Percentiles rank a stretch among this genome's conserved stretches.
phyloP scores from a whole-genome alignment of 2,113 vertebrate genomes.

The Mustela lutreola region DNA sequence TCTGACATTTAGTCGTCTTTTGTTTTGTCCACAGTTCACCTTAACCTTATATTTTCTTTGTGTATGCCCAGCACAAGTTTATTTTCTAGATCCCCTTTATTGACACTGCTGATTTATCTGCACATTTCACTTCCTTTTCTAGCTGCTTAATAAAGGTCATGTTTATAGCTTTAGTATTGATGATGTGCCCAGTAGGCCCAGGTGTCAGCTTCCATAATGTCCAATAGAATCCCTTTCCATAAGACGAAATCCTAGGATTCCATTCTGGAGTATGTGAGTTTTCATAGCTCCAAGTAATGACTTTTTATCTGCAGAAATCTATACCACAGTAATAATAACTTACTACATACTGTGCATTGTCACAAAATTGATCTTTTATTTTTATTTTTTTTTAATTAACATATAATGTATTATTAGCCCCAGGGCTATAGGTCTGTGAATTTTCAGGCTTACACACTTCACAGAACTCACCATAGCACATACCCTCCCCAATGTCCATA shows the following conservation, averaged over 20 bases:
- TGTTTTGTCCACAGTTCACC: conserved; percentile 29
- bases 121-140: conserved; percentile 62
- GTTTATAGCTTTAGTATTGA: conserved; percentile 57
- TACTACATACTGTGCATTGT: not conserved
- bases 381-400: too few relatives aligned
- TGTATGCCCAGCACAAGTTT: conserved; percentile 27
- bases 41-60: conserved; percentile 72
- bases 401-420: too few relatives aligned
- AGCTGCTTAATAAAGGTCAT: conserved; percentile 69
- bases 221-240: not conserved
- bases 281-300: not conserved
- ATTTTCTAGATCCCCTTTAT: conserved; percentile 60
- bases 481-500: too few relatives aligned
- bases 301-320: conserved; percentile 29
- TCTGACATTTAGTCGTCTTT: conserved; percentile 55
- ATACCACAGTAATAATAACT: not conserved
- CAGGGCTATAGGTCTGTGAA: too few relatives aligned
- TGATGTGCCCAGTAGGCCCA: conserved; percentile 20
- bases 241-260: not conserved
- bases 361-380: conserved; percentile 2
- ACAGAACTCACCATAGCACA: too few relatives aligned
- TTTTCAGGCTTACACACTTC: too few relatives aligned
- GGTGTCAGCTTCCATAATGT: conserved; percentile 52
- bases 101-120: conserved; percentile 46
- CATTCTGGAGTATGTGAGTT: not conserved